phyloP scores from a whole-genome alignment of 2,888 invertebrate species.

The Odontothrips loti region DNA sequence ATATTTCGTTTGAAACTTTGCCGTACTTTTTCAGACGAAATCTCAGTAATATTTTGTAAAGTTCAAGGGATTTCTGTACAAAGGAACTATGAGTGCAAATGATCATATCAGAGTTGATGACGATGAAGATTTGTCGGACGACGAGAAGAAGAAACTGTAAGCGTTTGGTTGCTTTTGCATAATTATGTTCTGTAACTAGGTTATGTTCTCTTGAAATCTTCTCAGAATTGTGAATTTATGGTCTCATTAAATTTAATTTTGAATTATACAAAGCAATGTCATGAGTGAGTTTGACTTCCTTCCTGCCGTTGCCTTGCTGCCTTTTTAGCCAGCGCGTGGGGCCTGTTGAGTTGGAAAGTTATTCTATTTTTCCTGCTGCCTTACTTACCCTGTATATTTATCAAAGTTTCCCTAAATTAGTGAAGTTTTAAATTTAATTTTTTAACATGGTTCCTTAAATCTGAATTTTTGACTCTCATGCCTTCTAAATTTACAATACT shows the following conservation, averaged over 20 bases:
- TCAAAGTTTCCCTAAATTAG: not conserved
- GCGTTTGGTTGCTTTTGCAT: not conserved
- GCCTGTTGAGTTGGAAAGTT: not conserved
- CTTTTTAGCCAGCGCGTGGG: no score
- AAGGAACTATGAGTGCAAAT: not conserved
- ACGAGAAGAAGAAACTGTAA: slow-evolving; percentile 35
- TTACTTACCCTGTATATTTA: not conserved
- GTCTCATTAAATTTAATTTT: not conserved
- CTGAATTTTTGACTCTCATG: not conserved
- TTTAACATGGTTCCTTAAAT: not conserved
- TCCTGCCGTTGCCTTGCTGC: not conserved
- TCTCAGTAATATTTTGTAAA: not conserved
- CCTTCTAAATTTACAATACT: no score
- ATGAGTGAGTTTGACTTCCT: not conserved
- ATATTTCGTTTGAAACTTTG: not conserved
- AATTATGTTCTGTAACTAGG: not conserved
- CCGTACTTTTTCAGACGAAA: not conserved
- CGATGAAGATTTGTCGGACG: slow-evolving; percentile 31
- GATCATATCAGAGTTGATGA: slow-evolving; percentile 26
- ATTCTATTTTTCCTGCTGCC: not conserved
- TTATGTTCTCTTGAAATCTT: not conserved
- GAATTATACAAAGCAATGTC: not conserved
- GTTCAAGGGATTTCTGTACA: not conserved
- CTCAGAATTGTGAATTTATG: not conserved
- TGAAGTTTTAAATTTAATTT: not conserved